These are phyloP conservation scores for Larimichthys crocea DNA, from an alignment of 2,113 vertebrate genomes.

Conservation along the genomic window DNA sequence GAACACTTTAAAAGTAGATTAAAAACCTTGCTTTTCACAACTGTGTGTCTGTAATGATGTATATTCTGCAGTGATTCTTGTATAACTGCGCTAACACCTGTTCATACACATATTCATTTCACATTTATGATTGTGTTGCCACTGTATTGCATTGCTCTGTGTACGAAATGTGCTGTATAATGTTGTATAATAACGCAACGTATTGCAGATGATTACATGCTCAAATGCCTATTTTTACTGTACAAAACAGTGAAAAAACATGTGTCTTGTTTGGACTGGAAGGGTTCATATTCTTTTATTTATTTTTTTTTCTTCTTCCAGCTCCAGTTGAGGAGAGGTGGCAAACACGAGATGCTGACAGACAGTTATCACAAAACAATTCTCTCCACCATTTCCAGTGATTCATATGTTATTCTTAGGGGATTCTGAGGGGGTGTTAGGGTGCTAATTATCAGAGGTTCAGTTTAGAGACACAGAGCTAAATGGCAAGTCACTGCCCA, in stretches of 20 bases:
- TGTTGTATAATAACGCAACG: no score
- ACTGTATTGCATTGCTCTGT: no score
- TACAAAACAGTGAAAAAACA: background rate
- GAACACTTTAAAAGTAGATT: no score
- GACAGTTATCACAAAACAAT: slow-evolving; percentile 57
- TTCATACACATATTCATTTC: no score
- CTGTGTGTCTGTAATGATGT: no score
- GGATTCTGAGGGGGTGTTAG: slow-evolving; percentile 32
- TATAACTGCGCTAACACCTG: no score
- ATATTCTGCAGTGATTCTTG: no score
- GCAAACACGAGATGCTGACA: slow-evolving; percentile 20
- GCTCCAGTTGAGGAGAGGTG: background rate
- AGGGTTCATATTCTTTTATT: slow-evolving; percentile 24
- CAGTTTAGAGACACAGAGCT: slow-evolving; percentile 60
- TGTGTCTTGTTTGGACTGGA: slow-evolving; percentile 5
- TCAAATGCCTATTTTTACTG: slow-evolving; percentile 7
- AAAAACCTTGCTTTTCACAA: no score
- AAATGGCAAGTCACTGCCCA: slow-evolving; percentile 52
- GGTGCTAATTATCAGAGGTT: slow-evolving; percentile 59
- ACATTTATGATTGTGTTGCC: no score
- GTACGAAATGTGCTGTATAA: no score
- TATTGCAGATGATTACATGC: slow-evolving; percentile 1
- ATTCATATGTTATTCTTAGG: slow-evolving; percentile 36
- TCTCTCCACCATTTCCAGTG: slow-evolving; percentile 25
- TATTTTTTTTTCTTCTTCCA: background rate